These are phyloP conservation scores for Panthera leo DNA, from an alignment of 2,113 vertebrate species.

Conservation along the genomic window DNA sequence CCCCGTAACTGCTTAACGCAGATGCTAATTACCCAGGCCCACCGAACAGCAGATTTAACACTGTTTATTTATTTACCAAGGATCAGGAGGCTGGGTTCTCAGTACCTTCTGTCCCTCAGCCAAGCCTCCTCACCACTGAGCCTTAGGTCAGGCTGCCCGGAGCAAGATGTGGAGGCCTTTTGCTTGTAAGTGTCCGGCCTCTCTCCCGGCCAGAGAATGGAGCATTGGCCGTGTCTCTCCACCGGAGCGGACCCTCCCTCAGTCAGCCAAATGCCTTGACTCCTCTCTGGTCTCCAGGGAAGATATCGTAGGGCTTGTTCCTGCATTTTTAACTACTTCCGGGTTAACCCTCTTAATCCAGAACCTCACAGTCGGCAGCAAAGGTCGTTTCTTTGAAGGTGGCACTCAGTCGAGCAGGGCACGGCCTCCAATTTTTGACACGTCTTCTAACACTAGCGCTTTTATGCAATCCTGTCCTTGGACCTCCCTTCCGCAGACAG, in stretches of 20 bases:
- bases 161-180: not conserved
- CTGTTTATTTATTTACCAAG: not conserved
- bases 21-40: conserved; percentile 69
- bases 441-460: not conserved
- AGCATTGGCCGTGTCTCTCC: not conserved
- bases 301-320: not conserved
- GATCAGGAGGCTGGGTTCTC: not conserved
- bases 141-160: not conserved
- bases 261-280: not conserved
- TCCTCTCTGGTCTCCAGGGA: not conserved
- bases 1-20: conserved; percentile 72
- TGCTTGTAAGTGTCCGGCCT: not conserved
- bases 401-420: not conserved
- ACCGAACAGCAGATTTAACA: conserved; percentile 37
- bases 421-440: not conserved
- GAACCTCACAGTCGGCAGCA: not conserved
- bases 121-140: not conserved
- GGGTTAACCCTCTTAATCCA: not conserved
- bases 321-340: not conserved
- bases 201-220: not conserved
- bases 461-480: not conserved
- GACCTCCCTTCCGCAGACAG: not conserved
- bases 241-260: not conserved
- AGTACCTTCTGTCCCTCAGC: not conserved
- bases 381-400: not conserved